Evolutionary conservation across 1,140 invertebrate genomes (phyloP).

Genomic region (Tetraneura akinire): DNA sequence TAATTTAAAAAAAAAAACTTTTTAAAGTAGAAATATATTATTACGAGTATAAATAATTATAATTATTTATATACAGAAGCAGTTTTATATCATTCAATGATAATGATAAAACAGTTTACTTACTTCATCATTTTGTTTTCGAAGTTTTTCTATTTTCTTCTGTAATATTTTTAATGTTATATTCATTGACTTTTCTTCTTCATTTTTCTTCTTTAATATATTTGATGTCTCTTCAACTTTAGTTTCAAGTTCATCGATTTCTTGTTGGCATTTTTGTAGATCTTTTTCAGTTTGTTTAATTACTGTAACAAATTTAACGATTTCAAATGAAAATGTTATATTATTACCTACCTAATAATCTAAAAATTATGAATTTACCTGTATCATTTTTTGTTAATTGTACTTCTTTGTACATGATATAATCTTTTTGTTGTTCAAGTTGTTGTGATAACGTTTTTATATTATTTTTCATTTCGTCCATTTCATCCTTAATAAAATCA

Average conservation of each 20-base stretch:
- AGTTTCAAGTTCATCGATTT: constrained; percentile 25
- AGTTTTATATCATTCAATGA: not conserved
- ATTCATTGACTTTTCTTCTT: constrained; percentile 25
- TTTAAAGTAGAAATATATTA: not conserved
- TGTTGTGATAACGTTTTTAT: constrained; percentile 39
- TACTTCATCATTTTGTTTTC: constrained; percentile 41
- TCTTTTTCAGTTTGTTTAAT: constrained; percentile 41
- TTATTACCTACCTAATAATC: no score
- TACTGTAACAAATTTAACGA: not conserved
- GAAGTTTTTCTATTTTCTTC: constrained; percentile 45
- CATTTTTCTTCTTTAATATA: constrained; percentile 35
- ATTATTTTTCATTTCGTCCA: constrained; percentile 30
- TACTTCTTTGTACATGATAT: constrained; percentile 32
- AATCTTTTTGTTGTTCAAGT: constrained; percentile 47
- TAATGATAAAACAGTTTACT: not conserved
- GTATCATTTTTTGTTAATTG: constrained; percentile 32
- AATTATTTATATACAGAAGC: not conserved
- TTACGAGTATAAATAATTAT: not conserved
- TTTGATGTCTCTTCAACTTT: constrained; percentile 19
- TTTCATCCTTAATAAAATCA: constrained; percentile 11
- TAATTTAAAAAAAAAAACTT: not conserved
- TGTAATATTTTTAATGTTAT: constrained; percentile 12
- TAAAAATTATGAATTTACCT: not conserved
- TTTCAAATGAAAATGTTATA: no score
- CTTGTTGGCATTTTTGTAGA: constrained; percentile 37